Conservation (phyloP, 2,888 invertebrate species). For the Suillia variegata region DNA sequence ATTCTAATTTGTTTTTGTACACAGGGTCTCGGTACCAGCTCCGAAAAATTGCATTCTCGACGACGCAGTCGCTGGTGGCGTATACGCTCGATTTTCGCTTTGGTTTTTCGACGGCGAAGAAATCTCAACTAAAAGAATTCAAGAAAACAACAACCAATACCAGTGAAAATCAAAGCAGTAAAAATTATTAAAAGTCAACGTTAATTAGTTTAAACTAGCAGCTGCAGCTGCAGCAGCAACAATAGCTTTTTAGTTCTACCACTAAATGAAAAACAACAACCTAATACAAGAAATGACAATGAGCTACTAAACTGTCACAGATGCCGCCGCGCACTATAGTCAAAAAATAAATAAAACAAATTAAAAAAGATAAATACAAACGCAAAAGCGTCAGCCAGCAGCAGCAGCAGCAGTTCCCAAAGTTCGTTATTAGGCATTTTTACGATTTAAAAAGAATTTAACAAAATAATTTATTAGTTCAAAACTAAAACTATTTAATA, state of each 20-base stretch:
- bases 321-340: too few relatives aligned
- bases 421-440: neutral
- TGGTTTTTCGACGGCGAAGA: conserved; percentile 68
- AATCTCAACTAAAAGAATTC: conserved; percentile 56
- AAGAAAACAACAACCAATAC: neutral
- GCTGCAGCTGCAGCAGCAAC: conserved; percentile 1
- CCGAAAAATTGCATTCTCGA: conserved; percentile 62
- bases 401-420: too few relatives aligned
- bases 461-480: neutral
- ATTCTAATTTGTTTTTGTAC: neutral
- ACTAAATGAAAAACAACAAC: too few relatives aligned
- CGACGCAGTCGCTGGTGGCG: conserved; percentile 84
- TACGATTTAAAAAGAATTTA: neutral
- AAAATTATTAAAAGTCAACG: neutral
- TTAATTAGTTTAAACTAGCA: neutral
- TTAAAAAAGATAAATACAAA: too few relatives aligned
- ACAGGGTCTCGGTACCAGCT: conserved; percentile 64
- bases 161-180: neutral
- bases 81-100: conserved; percentile 80
- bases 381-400: too few relatives aligned
- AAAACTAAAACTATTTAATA: neutral
- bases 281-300: too few relatives aligned
- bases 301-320: too few relatives aligned
- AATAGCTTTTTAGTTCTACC: conserved; percentile 7
- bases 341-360: too few relatives aligned